Conservation (phyloP, 2,113 vertebrate genomes). For the Rhipidura dahli region DNA sequence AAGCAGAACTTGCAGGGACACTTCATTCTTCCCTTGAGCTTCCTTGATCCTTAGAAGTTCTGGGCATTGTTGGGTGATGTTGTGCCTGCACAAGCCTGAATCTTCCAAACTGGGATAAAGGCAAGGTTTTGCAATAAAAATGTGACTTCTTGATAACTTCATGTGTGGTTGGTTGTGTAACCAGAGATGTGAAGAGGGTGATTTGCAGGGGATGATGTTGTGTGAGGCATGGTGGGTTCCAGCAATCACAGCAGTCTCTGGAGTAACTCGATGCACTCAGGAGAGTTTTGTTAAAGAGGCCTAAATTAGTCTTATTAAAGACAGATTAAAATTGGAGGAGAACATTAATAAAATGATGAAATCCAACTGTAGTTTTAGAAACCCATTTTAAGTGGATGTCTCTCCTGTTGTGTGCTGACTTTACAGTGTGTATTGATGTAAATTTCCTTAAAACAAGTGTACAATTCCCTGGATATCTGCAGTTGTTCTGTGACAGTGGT, state of each 20-base stretch:
- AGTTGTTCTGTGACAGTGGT: background rate
- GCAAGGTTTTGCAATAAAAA: background rate
- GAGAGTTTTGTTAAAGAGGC: background rate
- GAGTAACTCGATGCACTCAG: background rate
- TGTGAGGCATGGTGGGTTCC: background rate
- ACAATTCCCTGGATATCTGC: background rate
- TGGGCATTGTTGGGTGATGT: background rate
- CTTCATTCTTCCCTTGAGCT: background rate
- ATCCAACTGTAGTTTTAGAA: background rate
- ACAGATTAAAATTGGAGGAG: background rate
- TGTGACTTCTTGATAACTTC: background rate
- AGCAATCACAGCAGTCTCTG: background rate
- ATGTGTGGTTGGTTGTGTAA: background rate
- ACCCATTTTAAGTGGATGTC: background rate
- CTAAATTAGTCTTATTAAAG: slow-evolving; percentile 1
- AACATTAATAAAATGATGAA: background rate
- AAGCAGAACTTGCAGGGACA: background rate
- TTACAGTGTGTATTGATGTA: background rate
- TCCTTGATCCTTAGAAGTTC: background rate
- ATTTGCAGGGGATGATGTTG: background rate
- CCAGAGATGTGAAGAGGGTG: background rate
- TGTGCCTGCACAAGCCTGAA: background rate
- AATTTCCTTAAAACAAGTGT: background rate
- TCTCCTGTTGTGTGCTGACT: background rate
- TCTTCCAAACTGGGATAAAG: background rate